These are phyloP conservation scores for Scarus forsteni DNA, from an alignment of 2,797 vertebrate genomes.

Conservation along the genomic window DNA sequence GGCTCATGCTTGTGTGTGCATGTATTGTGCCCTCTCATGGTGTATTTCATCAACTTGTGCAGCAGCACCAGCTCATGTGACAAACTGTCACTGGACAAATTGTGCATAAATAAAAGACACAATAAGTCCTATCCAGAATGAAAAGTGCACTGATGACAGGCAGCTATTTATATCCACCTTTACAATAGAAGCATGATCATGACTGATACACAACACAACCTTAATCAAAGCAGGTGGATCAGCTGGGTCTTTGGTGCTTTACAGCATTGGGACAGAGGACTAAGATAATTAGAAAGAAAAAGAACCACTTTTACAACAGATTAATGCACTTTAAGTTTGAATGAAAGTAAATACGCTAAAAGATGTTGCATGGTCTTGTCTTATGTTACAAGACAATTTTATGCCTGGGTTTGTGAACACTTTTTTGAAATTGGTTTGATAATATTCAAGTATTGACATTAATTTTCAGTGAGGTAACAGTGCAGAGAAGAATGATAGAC, in stretches of 20 bases:
- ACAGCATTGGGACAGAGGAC: too few species aligned
- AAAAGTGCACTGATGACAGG: constrained; percentile 29
- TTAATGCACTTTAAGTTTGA: too few species aligned
- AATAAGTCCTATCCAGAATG: constrained; percentile 38
- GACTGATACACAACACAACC: constrained; percentile 10
- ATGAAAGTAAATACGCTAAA: too few species aligned
- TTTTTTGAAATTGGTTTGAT: too few species aligned
- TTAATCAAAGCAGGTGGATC: constrained; percentile 50
- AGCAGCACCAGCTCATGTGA: constrained; percentile 24
- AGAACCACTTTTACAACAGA: too few species aligned
- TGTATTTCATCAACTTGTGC: constrained; percentile 26
- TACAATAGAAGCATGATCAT: constrained; percentile 27
- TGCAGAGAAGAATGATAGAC: too few species aligned
- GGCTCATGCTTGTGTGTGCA: not conserved
- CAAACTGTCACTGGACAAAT: constrained; percentile 32
- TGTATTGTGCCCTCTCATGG: constrained; percentile 33
- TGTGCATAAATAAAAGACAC: constrained; percentile 13
- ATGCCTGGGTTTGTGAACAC: too few species aligned
- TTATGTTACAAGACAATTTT: too few species aligned
- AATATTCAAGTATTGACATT: too few species aligned
- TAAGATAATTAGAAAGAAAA: not conserved
- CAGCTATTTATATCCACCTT: constrained; percentile 25
- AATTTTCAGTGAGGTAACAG: too few species aligned
- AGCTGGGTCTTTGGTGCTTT: constrained; percentile 19
- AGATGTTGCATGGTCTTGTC: too few species aligned